These are phyloP conservation scores for Trachymyrmex septentrionalis DNA, from an alignment of 1,140 invertebrate genomes.

Conservation along the genomic window DNA sequence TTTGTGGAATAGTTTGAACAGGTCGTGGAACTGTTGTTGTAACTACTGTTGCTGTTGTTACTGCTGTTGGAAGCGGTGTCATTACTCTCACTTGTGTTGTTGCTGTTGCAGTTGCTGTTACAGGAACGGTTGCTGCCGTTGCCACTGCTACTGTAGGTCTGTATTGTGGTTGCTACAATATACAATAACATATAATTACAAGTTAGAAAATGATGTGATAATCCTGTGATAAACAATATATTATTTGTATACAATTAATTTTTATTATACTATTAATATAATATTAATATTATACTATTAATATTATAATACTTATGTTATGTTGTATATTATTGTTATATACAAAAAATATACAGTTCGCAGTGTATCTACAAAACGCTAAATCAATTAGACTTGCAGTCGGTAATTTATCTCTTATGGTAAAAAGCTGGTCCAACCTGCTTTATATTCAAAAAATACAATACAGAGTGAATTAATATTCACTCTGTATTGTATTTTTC, in stretches of 20 bases:
- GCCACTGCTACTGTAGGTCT: constrained; percentile 79
- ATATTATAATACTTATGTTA: too few species aligned
- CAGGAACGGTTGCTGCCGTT: constrained; percentile 76
- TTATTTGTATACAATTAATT: not conserved
- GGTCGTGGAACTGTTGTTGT: constrained; percentile 83
- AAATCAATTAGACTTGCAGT: too few species aligned
- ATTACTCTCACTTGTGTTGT: constrained; percentile 88
- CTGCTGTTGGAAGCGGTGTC: constrained; percentile 84
- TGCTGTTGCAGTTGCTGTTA: constrained; percentile 81
- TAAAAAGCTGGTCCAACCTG: too few species aligned
- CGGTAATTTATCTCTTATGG: too few species aligned
- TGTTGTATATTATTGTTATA: too few species aligned
- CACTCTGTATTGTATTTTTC: not conserved
- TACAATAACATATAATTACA: constrained; percentile 24
- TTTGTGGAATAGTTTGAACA: constrained; percentile 84
- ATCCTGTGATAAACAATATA: constrained; percentile 9
- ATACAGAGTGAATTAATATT: too few species aligned
- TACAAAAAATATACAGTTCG: too few species aligned
- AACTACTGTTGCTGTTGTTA: constrained; percentile 73
- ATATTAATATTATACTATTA: too few species aligned
- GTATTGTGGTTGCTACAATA: constrained; percentile 80
- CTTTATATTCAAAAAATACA: too few species aligned
- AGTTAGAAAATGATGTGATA: constrained; percentile 13
- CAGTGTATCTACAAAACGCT: too few species aligned
- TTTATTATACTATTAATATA: too few species aligned